Base-by-base conservation (phyloP, 2,888 invertebrate genomes). In the Epistrophe eligans region DNA sequence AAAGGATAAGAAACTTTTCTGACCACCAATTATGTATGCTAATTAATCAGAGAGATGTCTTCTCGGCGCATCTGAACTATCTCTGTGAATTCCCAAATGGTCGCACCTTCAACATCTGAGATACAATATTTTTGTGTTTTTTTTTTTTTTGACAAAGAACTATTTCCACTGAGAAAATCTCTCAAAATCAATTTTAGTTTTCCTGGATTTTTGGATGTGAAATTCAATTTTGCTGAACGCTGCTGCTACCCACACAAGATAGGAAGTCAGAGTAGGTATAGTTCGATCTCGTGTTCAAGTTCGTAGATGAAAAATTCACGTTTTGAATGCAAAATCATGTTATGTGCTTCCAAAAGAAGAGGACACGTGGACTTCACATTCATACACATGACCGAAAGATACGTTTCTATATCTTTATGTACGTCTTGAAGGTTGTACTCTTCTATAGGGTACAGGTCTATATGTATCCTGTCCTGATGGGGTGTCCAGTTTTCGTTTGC, bases 11-110 rank as follows among this genome's bases (percentile, higher is more conserved):
- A 90, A 91, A 90, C 89, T 91, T 91, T 90, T 89, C 88, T 89
- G 89, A 89, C 90, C 91, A 91, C 91, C 91, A 91, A 91, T 91
- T 91, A 91, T 90, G 90, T 89, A 91, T 91, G 91, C 91, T 91
- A 91, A 91, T 91, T 91, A 91, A 91, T 90, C 90, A 90, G 89
- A 24, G 24, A 90, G 89, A 89, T 45, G 48, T 52, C 77, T 45
- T 55, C 57, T 55, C 55, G 58, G 64, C 52, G 60, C 52, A 55
- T 32, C 57, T n/a, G 32, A 38, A 58, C 79, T 40, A 57, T 71
- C 77, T 52, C 77, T 52, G 38, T 19, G 19, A 32, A 43, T 19
- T 24, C 17, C 52, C 50, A 38, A 72, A 45, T 70, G 80, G 84
- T 72, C 72, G 45, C 66, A 77, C 66, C 58, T 80, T 67, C 28